Percentiles rank a stretch among this genome's conserved stretches.
Evolutionary conservation across 53 echinoderm and acorn worm species (phyloP).

Genomic region (Actinopyga echinites): DNA sequence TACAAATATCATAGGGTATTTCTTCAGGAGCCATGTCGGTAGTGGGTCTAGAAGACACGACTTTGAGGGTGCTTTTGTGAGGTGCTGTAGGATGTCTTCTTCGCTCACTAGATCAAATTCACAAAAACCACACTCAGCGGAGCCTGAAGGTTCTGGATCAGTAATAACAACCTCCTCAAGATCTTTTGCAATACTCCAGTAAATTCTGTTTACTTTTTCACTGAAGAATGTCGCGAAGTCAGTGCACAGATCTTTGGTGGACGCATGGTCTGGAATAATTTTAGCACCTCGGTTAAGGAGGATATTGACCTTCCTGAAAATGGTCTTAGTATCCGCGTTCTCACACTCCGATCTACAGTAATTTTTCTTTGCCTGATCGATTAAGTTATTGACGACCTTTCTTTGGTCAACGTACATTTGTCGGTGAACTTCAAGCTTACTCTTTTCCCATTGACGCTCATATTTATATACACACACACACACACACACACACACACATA

Average conservation of each 20-base stretch:
- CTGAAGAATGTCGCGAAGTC: constrained; percentile 50
- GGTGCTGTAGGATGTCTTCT: constrained; percentile 8
- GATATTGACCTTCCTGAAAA: constrained; percentile 43
- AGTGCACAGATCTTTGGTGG: constrained; percentile 38
- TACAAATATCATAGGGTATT: constrained; percentile 36
- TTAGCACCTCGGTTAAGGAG: constrained; percentile 43
- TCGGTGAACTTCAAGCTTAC: too few species aligned
- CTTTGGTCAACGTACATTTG: too few species aligned
- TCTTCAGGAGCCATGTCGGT: constrained; percentile 53
- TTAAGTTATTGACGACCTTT: not conserved
- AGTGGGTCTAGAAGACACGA: constrained; percentile 40
- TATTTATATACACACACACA: too few species aligned
- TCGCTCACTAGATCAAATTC: not conserved
- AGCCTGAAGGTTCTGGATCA: not conserved
- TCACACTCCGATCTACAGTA: constrained; percentile 20
- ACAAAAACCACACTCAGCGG: not conserved
- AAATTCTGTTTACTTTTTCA: constrained; percentile 25
- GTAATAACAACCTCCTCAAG: not conserved
- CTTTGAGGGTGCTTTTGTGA: constrained; percentile 35
- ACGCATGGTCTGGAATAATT: constrained; percentile 51
- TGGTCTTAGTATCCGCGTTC: constrained; percentile 50
- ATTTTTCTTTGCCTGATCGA: constrained; percentile 31
- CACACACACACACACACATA: too few species aligned
- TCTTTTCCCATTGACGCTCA: too few species aligned
- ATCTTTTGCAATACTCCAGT: not conserved